Base-by-base conservation (phyloP, 2,113 vertebrate genomes). In the Odobenus rosmarus region DNA sequence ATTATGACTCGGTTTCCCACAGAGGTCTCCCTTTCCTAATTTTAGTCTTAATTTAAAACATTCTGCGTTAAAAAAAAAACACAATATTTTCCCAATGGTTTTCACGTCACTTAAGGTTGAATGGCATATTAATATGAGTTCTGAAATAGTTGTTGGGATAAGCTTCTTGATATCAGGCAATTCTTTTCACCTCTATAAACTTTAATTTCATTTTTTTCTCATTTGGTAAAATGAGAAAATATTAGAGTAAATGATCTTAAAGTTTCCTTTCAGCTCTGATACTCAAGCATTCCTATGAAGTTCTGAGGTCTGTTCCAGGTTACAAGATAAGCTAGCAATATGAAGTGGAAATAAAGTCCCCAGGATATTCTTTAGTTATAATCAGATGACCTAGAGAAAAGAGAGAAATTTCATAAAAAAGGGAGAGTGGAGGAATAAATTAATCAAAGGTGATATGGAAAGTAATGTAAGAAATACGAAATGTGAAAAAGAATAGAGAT, bases 341-440 rank as follows among this genome's bases (percentile, higher is more conserved):
- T 2, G 28, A 81, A 96, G n/a, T 95, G 77, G 46, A 97, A 96
- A 94, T 81, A 91, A 97, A 97, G 49, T 69, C 85, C 24, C 31
- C 0, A 3, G 39, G 62, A 72, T 82, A 93, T 76, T 88, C 57
- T 81, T 94, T 90, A 82, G 90, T 13, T 76, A 77, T 88, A 93
- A 77, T 94, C 76, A 91, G 39, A 81, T 85, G 72, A 85, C 67
- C 28, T 89, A 46, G 90, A 84, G 31, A 92, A 91, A 81, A 88
- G 7, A 82, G 31, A 72, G 9, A 90, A 33, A 90, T 85, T 85
- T 95, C 18, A 72, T 88, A 64, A 95, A 76, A 80, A 82, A 92
- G 14, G 81, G 9, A 42, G 33, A 64, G n/a, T 42, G 18, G 11
- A 59, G 76, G 8, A 92, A 88, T 51, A 95, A 88, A 67, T 51